Conservation (phyloP, 1,140 invertebrate species). For the Asbolus verrucosus region DNA sequence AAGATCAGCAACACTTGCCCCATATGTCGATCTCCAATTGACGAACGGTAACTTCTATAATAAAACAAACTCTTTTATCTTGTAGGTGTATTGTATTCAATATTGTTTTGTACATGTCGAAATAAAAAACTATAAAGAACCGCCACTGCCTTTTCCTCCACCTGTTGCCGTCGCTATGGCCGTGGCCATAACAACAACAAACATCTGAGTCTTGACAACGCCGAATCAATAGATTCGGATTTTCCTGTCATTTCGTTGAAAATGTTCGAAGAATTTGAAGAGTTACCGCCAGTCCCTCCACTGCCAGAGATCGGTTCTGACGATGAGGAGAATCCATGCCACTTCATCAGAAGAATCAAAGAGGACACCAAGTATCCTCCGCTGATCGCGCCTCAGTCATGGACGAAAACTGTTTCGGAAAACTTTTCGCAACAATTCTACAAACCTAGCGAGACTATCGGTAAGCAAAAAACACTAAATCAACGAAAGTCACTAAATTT, state of each 20-base stretch:
- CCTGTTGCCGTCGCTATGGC: too few relatives aligned
- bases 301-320: constrained; percentile 65
- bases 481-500: neutral
- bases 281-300: constrained; percentile 60
- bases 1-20: constrained; percentile 1
- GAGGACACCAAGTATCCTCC: constrained; percentile 68
- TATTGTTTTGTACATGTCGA: too few relatives aligned
- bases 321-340: constrained; percentile 59
- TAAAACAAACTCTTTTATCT: neutral
- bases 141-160: too few relatives aligned
- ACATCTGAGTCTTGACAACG: constrained; percentile 1
- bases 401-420: constrained; percentile 71
- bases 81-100: neutral
- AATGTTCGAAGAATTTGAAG: constrained; percentile 48
- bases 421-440: constrained; percentile 69
- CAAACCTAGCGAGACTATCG: constrained; percentile 76
- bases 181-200: too few relatives aligned
- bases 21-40: neutral
- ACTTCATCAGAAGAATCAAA: constrained; percentile 61
- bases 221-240: constrained; percentile 12
- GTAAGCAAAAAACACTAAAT: constrained; percentile 56
- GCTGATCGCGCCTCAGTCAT: constrained; percentile 68
- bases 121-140: too few relatives aligned
- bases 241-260: neutral
- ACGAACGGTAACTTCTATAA: too few relatives aligned